Evolutionary conservation across 2,113 vertebrate genomes (phyloP).

Genomic region (Paedocypris sp.): DNA sequence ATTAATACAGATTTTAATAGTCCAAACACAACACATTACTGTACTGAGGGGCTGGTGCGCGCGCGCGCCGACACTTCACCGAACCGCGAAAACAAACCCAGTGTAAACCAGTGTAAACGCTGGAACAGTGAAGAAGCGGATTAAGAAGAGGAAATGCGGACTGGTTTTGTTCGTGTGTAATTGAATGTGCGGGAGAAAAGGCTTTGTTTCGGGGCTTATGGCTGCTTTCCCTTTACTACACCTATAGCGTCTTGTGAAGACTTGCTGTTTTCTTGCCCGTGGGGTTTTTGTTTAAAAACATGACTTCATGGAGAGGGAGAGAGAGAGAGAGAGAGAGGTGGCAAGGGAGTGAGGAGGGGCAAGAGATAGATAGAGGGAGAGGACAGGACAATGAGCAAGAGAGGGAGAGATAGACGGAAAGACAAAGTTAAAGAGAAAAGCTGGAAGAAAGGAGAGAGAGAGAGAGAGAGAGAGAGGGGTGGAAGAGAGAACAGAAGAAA

Average conservation of each 20-base stretch:
- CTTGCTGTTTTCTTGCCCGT: not conserved
- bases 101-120: no score
- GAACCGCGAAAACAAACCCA: no score
- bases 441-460: no score
- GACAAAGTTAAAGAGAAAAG: no score
- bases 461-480: slow-evolving; percentile 3
- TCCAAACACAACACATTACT: no score
- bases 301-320: slow-evolving; percentile 14
- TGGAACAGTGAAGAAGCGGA: not conserved
- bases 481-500: not conserved
- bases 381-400: no score
- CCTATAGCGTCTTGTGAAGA: slow-evolving; percentile 4
- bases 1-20: no score
- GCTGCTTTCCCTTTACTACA: slow-evolving; percentile 3
- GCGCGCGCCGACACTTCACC: not conserved
- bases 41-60: not conserved
- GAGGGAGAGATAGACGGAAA: no score
- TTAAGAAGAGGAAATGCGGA: not conserved
- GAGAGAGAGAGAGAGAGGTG: not conserved
- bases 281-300: slow-evolving; percentile 20
- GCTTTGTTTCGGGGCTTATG: slow-evolving; percentile 11
- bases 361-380: no score
- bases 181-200: slow-evolving; percentile 6
- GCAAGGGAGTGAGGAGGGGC: slow-evolving; percentile 1
- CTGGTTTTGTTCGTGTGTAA: not conserved